Evolutionary conservation across 2,113 vertebrate species (phyloP).

Genomic region (Sinocyclocheilus rhinocerous): DNA sequence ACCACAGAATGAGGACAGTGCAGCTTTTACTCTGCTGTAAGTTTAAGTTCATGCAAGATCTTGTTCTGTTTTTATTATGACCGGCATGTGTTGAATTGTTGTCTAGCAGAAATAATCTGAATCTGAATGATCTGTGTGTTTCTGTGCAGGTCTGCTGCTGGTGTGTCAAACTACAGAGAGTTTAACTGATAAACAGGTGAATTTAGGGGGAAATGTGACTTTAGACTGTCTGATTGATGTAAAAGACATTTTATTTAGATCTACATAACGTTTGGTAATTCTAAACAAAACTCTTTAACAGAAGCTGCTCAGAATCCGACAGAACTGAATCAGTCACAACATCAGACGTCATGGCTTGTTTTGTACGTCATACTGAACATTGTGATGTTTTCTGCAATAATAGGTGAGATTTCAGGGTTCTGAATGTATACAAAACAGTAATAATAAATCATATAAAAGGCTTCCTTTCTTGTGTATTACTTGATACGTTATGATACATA

Average conservation of each 20-base stretch:
- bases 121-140: not conserved
- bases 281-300: too few relatives aligned
- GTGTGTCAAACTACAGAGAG: slow-evolving; percentile 3
- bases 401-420: slow-evolving; percentile 11
- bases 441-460: not conserved
- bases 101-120: too few relatives aligned
- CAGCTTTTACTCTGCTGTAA: not conserved
- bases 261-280: too few relatives aligned
- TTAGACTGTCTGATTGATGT: slow-evolving; percentile 7
- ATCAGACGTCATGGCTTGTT: too few relatives aligned
- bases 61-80: not conserved
- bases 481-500: not conserved
- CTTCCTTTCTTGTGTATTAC: not conserved
- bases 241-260: not conserved
- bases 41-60: too few relatives aligned
- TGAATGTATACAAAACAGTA: not conserved
- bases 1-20: not conserved
- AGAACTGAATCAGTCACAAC: too few relatives aligned
- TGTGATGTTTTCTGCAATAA: not conserved
- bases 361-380: not conserved
- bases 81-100: too few relatives aligned
- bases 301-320: too few relatives aligned
- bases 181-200: slow-evolving; percentile 5
- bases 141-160: not conserved
- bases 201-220: slow-evolving; percentile 45